Conservation (phyloP, 2,888 invertebrate species). For the Drepana falcataria region DNA sequence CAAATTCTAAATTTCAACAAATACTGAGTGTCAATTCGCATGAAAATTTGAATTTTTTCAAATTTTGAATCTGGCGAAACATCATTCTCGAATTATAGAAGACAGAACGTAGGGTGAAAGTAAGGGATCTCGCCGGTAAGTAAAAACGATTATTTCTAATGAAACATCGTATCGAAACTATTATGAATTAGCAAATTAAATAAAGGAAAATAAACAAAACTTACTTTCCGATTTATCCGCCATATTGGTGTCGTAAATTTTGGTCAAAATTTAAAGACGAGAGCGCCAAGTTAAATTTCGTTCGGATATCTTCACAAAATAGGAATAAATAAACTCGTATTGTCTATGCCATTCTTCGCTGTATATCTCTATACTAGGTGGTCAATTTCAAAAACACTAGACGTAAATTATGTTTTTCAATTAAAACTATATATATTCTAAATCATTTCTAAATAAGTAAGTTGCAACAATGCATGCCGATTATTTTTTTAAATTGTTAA, state of each 20-base stretch:
- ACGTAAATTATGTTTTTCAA: too few species aligned
- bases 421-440: too few species aligned
- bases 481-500: too few species aligned
- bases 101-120: neutral
- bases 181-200: slow-evolving; percentile 13
- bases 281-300: slow-evolving; percentile 57
- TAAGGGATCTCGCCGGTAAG: neutral
- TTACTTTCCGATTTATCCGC: slow-evolving; percentile 89
- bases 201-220: slow-evolving; percentile 65
- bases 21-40: slow-evolving; percentile 53
- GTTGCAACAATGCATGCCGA: too few species aligned
- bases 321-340: neutral
- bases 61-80: slow-evolving; percentile 71
- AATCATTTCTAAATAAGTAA: too few species aligned
- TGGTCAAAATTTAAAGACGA: slow-evolving; percentile 58
- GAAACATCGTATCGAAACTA: neutral
- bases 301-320: slow-evolving; percentile 23
- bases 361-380: too few species aligned
- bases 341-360: too few species aligned
- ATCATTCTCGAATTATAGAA: slow-evolving; percentile 3
- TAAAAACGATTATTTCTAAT: neutral
- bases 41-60: slow-evolving; percentile 76
- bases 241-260: slow-evolving; percentile 83
- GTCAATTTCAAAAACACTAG: too few species aligned
- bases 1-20: slow-evolving; percentile 37